Evolutionary conservation across 2,888 invertebrate species (phyloP), one percentile per base, ranked within the genome.

Genomic region (Mythimna vitellina): DNA sequence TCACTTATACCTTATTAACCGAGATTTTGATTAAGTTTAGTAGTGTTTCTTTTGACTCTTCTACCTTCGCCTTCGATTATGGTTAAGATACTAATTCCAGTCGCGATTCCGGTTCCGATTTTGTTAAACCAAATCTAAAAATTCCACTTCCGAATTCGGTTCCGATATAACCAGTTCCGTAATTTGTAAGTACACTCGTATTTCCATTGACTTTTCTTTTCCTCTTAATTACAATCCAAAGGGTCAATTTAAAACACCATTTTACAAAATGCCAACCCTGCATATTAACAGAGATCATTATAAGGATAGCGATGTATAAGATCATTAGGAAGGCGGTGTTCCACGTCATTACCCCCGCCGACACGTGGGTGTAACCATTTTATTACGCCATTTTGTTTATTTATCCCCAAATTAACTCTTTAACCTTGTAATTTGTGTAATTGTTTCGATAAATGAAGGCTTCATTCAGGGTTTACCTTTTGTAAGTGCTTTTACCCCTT

Each of bases 361-460:
- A 73, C 60, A 57, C 70, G 61, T 81, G 63, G 75, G 62, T 53
- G 73, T 65, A 60, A 66, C 57, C 63, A 53, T 70, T 63, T 46
- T 54, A 63, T 73, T 69, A 65, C 70, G 56, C 54, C 73, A 70
- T 73, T 80, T 70, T 64, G 58, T 75, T 75, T 83, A 78, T 80
- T 83, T 83, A 83, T 75, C 35, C 53, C 54, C 71, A 68, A 83
- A 81, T 82, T 73, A 82, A 71, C 70, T 56, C 60, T 74, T 63
- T 64, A 58, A 68, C 73, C 68, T 74, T 63, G 62, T 65, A 72
- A 83, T 77, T 83, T 80, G 65, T 74, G 51, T 80, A 83, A 77
- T 80, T 75, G 77, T 73, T 70, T 54, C 67, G 49, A 75, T 79
- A 75, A 79, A 78, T 66, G 22, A 35, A 65, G 51, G 6, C 63